Conservation (phyloP, 2,888 invertebrate genomes). For the Barypeithes pellucidus region DNA sequence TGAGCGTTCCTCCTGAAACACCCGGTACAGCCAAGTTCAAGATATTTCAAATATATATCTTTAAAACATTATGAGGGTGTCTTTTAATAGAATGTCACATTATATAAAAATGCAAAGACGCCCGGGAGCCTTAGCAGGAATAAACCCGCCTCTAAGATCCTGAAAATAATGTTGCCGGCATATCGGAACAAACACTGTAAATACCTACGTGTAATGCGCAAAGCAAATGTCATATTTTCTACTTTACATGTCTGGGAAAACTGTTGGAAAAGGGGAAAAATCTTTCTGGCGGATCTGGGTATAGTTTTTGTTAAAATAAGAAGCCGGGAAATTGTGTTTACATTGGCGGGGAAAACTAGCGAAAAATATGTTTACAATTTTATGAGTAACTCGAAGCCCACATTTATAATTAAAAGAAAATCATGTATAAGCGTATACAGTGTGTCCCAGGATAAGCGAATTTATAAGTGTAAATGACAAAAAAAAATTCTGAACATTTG, state of each 20-base stretch:
- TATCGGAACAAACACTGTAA: conserved; percentile 46
- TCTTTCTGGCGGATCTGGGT: conserved; percentile 37
- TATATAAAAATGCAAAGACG: conserved; percentile 20
- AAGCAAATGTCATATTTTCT: conserved; percentile 62
- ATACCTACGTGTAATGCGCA: conserved; percentile 57
- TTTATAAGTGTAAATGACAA: no score
- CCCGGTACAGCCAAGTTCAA: no score
- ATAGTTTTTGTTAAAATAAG: conserved; percentile 55
- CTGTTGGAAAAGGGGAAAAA: conserved; percentile 56
- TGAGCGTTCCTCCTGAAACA: no score
- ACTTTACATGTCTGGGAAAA: conserved; percentile 58
- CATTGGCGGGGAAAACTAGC: conserved; percentile 14
- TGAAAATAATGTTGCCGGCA: conserved; percentile 35
- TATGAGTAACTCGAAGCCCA: no score
- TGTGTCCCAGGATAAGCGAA: no score
- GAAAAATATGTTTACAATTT: background rate
- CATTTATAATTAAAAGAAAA: no score
- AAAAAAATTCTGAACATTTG: no score
- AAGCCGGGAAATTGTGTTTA: conserved; percentile 54
- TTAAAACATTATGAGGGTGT: no score
- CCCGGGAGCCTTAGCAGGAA: background rate
- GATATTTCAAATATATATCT: no score
- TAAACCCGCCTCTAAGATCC: conserved; percentile 21
- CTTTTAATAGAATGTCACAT: background rate
- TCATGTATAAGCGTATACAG: no score